phyloP scores from a whole-genome alignment of 2,888 invertebrate species.

The Eupithecia insigniata region DNA sequence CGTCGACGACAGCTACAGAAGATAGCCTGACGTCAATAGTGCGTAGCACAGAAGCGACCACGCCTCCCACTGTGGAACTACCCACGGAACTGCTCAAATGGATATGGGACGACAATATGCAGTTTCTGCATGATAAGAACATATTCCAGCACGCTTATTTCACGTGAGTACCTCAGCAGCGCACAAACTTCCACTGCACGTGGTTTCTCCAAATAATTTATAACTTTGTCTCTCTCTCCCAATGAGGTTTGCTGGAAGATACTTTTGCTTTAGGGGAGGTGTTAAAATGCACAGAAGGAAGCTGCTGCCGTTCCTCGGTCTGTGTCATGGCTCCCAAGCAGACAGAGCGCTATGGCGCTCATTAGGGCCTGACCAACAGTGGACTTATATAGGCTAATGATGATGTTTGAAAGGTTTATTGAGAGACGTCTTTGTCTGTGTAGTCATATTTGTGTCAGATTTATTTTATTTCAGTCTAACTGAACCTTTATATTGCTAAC shows the following conservation, averaged over 20 bases:
- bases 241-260: not conserved
- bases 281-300: no score
- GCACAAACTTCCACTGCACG: not conserved
- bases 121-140: slow-evolving; percentile 96
- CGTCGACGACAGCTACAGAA: slow-evolving; percentile 62
- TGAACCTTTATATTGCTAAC: not conserved
- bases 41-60: slow-evolving; percentile 55
- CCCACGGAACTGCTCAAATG: slow-evolving; percentile 94
- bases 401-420: no score
- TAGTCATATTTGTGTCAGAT: no score
- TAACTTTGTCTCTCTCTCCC: no score
- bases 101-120: slow-evolving; percentile 99
- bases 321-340: no score
- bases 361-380: no score
- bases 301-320: no score
- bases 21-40: slow-evolving; percentile 62
- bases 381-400: no score
- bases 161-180: slow-evolving; percentile 84
- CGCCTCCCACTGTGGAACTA: slow-evolving; percentile 81
- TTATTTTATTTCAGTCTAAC: not conserved
- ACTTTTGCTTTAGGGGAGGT: no score
- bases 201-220: not conserved
- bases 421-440: no score
- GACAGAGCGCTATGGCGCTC: no score
- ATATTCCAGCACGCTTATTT: slow-evolving; percentile 98